These are phyloP conservation scores for Rhabdophis nuchalis DNA, from an alignment of 2,797 vertebrate species.

Conservation along the genomic window DNA sequence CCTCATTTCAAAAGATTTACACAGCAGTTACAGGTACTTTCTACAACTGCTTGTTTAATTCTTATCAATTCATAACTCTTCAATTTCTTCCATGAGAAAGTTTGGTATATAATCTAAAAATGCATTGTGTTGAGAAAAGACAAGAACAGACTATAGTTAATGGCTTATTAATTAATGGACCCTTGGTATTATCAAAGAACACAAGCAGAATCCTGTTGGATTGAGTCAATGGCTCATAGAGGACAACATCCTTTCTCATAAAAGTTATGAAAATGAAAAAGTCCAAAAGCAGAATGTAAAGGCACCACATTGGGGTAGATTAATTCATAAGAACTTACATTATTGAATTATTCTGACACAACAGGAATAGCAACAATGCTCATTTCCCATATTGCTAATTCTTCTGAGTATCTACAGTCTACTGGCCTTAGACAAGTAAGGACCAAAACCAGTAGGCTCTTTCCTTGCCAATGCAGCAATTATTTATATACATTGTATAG, in stretches of 20 bases:
- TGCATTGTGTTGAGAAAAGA: not conserved
- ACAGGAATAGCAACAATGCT: not conserved
- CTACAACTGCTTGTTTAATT: not conserved
- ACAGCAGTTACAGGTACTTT: not conserved
- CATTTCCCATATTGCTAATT: not conserved
- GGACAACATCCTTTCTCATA: not conserved
- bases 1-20: not conserved
- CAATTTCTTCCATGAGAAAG: not conserved
- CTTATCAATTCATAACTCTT: not conserved
- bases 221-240: not conserved
- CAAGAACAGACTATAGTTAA: not conserved
- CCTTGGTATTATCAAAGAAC: not conserved
- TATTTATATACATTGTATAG: not conserved
- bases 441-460: not conserved
- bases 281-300: not conserved
- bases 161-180: not conserved
- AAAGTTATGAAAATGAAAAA: not conserved
- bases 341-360: not conserved
- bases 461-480: not conserved
- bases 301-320: not conserved
- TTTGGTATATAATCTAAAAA: not conserved
- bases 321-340: not conserved
- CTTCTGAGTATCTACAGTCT: not conserved
- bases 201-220: not conserved
- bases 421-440: not conserved